Conservation (phyloP, 2,113 vertebrate species). For the Salvator merianae region DNA sequence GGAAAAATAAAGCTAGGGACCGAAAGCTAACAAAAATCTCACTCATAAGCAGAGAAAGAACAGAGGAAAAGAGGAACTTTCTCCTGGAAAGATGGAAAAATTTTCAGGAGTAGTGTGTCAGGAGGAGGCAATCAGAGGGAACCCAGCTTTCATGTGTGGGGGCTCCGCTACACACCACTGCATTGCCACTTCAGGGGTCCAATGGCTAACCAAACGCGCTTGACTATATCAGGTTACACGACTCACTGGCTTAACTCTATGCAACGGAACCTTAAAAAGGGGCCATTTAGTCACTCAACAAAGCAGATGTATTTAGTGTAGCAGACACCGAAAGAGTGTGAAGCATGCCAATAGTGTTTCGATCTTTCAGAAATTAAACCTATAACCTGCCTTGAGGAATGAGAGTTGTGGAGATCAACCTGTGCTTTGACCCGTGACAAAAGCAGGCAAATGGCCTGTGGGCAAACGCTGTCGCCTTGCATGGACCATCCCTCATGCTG, state of each 20-base stretch:
- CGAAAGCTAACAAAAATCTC: neutral
- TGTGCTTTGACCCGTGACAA: no score
- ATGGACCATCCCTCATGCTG: neutral
- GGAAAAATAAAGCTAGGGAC: neutral
- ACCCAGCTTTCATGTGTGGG: neutral
- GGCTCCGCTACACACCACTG: neutral
- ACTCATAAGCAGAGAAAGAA: neutral
- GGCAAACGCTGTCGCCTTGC: neutral
- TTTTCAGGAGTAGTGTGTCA: no score
- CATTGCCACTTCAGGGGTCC: neutral
- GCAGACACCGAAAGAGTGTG: neutral
- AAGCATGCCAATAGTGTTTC: rapidly evolving
- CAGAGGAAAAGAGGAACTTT: no score
- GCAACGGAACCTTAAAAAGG: neutral
- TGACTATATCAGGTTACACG: no score
- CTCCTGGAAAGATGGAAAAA: no score
- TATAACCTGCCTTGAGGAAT: constrained; percentile 4
- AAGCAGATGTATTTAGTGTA: neutral
- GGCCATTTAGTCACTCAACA: neutral
- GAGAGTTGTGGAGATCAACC: neutral
- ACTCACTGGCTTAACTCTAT: neutral
- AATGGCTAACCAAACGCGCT: neutral
- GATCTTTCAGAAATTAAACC: rapidly evolving
- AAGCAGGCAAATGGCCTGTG: neutral
- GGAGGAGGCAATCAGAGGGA: no score